Evolutionary conservation across 2,888 invertebrate species (phyloP).

Genomic region (Urechis unicinctus): DNA sequence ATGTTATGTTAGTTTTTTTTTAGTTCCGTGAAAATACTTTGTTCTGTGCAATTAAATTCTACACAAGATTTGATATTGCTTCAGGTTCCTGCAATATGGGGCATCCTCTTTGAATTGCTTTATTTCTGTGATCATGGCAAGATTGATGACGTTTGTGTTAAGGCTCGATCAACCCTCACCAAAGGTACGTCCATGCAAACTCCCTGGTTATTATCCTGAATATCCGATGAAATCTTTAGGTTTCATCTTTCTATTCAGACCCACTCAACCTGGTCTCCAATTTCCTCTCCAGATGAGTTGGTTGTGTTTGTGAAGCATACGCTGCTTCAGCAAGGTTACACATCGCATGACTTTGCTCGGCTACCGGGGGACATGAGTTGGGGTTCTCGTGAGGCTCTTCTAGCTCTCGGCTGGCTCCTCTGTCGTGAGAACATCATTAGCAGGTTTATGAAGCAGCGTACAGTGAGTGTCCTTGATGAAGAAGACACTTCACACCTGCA

Average conservation of each 20-base stretch:
- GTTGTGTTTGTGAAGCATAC: constrained; percentile 38
- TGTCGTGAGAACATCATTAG: constrained; percentile 35
- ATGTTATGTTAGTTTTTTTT: too few species aligned
- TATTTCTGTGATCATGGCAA: constrained; percentile 35
- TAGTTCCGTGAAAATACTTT: too few species aligned
- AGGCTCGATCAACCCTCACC: constrained; percentile 27
- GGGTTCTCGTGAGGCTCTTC: constrained; percentile 42
- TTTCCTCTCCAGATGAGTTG: constrained; percentile 30
- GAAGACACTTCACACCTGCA: constrained; percentile 10
- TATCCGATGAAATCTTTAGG: too few species aligned
- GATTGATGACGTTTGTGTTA: constrained; percentile 31
- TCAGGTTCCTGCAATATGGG: constrained; percentile 35
- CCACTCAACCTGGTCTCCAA: too few species aligned
- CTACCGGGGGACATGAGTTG: constrained; percentile 32
- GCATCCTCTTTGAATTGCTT: constrained; percentile 37
- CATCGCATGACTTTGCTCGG: constrained; percentile 29
- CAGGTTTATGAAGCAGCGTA: constrained; percentile 31
- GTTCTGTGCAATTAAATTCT: too few species aligned
- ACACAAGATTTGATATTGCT: constrained; percentile 1
- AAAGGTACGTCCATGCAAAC: constrained; percentile 25
- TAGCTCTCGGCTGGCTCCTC: constrained; percentile 44
- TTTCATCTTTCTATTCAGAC: too few species aligned
- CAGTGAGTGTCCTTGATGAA: constrained; percentile 15
- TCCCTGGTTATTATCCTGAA: constrained; percentile 7
- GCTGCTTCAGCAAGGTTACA: constrained; percentile 36